phyloP scores from a whole-genome alignment of 2,888 invertebrate species.

The Eristalis pertinax region DNA sequence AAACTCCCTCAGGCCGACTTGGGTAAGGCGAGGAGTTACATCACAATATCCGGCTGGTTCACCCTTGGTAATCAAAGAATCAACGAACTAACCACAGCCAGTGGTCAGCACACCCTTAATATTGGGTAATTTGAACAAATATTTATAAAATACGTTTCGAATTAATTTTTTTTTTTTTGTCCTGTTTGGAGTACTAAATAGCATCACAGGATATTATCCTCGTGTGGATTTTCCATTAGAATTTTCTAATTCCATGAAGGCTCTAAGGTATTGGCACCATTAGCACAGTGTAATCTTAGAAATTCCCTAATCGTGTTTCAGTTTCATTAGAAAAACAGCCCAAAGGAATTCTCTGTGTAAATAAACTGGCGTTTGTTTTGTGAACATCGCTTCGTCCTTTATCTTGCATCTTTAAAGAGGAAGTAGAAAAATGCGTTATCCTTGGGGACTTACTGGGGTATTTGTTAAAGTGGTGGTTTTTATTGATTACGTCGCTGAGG shows the following conservation, averaged over 20 bases:
- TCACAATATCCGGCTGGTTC: background rate
- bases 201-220: constrained; percentile 15
- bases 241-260: constrained; percentile 44
- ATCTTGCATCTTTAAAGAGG: constrained; percentile 2
- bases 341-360: constrained; percentile 41
- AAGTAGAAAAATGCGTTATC: background rate
- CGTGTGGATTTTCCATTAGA: constrained; percentile 36
- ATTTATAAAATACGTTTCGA: constrained; percentile 44
- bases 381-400: constrained; percentile 11
- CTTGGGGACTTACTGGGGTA: background rate
- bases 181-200: constrained; percentile 27
- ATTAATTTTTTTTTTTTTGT: constrained; percentile 36
- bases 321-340: constrained; percentile 62
- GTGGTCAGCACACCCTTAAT: constrained; percentile 19
- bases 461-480: background rate
- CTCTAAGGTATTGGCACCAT: constrained; percentile 48
- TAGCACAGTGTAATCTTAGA: constrained; percentile 55
- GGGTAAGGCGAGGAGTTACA: background rate
- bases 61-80: constrained; percentile 16
- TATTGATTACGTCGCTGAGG: background rate
- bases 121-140: constrained; percentile 44
- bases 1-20: background rate
- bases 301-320: constrained; percentile 64
- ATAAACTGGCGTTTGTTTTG: constrained; percentile 36
- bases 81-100: constrained; percentile 4